Percentiles rank a stretch among this genome's conserved stretches.
These are phyloP conservation scores for Caenorhabditis briggsae DNA, from an alignment of 1,140 invertebrate genomes.

Conservation along the genomic window DNA sequence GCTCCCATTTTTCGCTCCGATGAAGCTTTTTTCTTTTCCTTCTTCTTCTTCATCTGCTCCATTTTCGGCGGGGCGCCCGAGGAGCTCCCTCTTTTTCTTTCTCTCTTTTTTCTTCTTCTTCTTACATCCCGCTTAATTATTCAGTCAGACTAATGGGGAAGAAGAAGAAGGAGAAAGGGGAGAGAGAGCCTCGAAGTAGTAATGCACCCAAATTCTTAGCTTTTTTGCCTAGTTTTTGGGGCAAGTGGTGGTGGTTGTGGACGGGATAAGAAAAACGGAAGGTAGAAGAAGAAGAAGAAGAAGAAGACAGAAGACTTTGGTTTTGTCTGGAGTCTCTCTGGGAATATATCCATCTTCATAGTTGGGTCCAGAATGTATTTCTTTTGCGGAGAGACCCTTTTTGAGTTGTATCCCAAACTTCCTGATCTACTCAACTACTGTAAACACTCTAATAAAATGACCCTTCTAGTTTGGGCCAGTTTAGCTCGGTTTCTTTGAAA, in stretches of 20 bases:
- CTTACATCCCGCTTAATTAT: slow-evolving; percentile 47
- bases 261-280: not conserved
- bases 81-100: not conserved
- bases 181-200: not conserved
- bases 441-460: too few relatives aligned
- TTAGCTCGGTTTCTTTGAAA: too few relatives aligned
- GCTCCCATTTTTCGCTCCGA: slow-evolving; percentile 44
- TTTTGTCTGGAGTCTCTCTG: too few relatives aligned
- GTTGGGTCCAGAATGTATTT: too few relatives aligned
- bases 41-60: slow-evolving; percentile 15
- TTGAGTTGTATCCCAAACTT: too few relatives aligned
- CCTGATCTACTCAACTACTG: too few relatives aligned
- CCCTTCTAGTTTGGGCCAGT: too few relatives aligned
- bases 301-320: too few relatives aligned
- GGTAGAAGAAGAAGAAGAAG: not conserved
- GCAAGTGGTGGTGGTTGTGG: not conserved
- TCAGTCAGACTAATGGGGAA: slow-evolving; percentile 45
- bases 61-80: not conserved
- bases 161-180: not conserved
- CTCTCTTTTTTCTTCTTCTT: slow-evolving; percentile 24
- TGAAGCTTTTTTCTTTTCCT: slow-evolving; percentile 26
- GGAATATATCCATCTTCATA: too few relatives aligned
- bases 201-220: slow-evolving; percentile 51
- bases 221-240: not conserved
- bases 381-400: too few relatives aligned